phyloP scores from a whole-genome alignment of 2,113 vertebrate species.

The Taurulus bubalis region DNA sequence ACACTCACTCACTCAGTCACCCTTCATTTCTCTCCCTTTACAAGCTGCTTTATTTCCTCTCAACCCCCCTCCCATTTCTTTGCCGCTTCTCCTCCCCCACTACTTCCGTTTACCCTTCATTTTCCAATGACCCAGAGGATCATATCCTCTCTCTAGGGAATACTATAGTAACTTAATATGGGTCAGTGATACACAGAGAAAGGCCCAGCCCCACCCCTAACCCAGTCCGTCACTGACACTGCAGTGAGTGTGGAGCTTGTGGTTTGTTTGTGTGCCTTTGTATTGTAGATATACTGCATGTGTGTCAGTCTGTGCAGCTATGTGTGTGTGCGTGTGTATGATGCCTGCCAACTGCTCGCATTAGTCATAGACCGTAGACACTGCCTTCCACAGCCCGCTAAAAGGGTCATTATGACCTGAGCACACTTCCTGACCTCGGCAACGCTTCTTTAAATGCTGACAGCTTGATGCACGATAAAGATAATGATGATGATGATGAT shows the following conservation, averaged over 20 bases:
- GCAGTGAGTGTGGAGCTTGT: conserved; percentile 16
- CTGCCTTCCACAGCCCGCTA: background rate
- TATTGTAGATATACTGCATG: conserved; percentile 18
- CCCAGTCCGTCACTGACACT: conserved; percentile 55
- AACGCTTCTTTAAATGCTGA: conserved; percentile 17
- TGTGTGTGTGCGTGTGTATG: background rate
- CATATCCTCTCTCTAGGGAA: conserved; percentile 57
- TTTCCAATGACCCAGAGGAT: conserved; percentile 63
- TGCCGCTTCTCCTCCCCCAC: conserved; percentile 10
- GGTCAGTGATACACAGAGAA: conserved; percentile 65
- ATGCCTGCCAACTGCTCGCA: conserved; percentile 4
- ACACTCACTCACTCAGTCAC: conserved; percentile 3
- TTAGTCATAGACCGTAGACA: conserved; percentile 30
- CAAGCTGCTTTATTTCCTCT: background rate
- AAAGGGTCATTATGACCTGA: conserved; percentile 42
- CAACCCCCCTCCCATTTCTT: background rate
- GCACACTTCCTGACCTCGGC: conserved; percentile 35
- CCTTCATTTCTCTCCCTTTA: background rate
- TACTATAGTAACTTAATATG: conserved; percentile 59
- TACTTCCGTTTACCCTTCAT: conserved; percentile 54
- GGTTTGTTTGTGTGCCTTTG: conserved; percentile 13
- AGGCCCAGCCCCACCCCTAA: conserved; percentile 52
- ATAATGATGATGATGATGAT: conserved; percentile 20
- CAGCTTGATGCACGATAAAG: background rate
- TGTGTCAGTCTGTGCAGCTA: background rate